Conservation (phyloP, 2,888 invertebrate species). For the Autographa gamma region DNA sequence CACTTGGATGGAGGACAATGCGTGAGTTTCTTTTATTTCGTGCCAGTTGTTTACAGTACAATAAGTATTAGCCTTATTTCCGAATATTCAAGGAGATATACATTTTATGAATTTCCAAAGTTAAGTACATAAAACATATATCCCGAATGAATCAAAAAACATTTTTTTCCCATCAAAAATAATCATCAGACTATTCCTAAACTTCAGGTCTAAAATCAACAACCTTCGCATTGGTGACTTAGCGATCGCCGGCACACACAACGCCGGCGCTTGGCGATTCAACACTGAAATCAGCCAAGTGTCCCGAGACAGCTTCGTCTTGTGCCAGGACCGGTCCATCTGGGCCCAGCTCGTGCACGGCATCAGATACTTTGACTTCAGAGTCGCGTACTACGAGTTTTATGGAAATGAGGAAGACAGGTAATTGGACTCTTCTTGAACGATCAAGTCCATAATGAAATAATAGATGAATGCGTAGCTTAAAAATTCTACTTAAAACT, state of each 20-base stretch:
- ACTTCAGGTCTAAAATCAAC: conserved; percentile 76
- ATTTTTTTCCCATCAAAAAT: neutral
- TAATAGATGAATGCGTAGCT: no score
- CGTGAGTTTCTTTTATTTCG: conserved; percentile 68
- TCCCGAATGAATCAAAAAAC: neutral
- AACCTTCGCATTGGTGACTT: conserved; percentile 83
- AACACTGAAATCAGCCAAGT: conserved; percentile 83
- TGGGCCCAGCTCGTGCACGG: conserved; percentile 96
- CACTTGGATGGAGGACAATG: conserved; percentile 94
- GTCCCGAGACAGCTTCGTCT: conserved; percentile 80
- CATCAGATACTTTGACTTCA: conserved; percentile 94
- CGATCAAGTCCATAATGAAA: no score
- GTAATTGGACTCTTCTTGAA: conserved; percentile 53
- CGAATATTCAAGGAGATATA: no score
- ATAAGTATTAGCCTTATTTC: no score
- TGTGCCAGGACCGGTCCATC: conserved; percentile 93
- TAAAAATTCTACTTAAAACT: no score
- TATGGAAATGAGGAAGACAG: conserved; percentile 79
- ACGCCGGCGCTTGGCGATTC: conserved; percentile 88
- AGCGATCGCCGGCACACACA: conserved; percentile 86
- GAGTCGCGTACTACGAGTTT: conserved; percentile 91
- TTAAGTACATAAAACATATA: no score
- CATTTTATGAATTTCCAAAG: no score
- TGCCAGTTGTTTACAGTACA: no score
- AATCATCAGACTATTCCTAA: neutral